Conservation (phyloP, 2,797 vertebrate species). For the Cercopithecus hamlyni region DNA sequence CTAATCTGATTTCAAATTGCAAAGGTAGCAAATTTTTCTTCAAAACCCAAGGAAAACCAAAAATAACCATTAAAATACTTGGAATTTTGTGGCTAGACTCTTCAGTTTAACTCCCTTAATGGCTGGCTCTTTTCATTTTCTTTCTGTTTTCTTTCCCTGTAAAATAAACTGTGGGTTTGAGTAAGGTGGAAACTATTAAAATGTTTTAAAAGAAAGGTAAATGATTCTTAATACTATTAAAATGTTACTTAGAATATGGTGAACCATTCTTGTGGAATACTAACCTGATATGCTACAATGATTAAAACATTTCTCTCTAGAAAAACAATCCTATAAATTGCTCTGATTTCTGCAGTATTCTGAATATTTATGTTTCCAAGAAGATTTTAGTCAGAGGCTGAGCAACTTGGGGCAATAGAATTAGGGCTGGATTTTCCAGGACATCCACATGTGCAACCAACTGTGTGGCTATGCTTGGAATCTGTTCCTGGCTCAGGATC, state of each 20-base stretch:
- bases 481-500: constrained; percentile 65
- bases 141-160: constrained; percentile 32
- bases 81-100: constrained; percentile 33
- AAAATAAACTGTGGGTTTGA: constrained; percentile 37
- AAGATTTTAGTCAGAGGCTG: constrained; percentile 49
- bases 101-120: background rate
- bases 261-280: constrained; percentile 33
- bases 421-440: constrained; percentile 49
- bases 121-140: background rate
- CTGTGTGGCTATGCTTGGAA: constrained; percentile 69
- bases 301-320: constrained; percentile 41
- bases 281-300: constrained; percentile 21
- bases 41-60: constrained; percentile 23
- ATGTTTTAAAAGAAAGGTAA: constrained; percentile 40
- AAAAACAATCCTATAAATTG: constrained; percentile 46
- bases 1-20: background rate
- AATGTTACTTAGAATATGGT: constrained; percentile 51
- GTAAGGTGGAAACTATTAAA: constrained; percentile 52
- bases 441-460: constrained; percentile 52
- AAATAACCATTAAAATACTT: constrained; percentile 52
- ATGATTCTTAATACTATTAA: constrained; percentile 33
- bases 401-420: constrained; percentile 62
- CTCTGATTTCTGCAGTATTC: constrained; percentile 54
- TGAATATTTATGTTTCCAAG: constrained; percentile 61
- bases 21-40: background rate